Percentiles rank a stretch among this genome's conserved stretches.
phyloP scores from a whole-genome alignment of 2,797 vertebrate species.

The Cossypha dichroa region DNA sequence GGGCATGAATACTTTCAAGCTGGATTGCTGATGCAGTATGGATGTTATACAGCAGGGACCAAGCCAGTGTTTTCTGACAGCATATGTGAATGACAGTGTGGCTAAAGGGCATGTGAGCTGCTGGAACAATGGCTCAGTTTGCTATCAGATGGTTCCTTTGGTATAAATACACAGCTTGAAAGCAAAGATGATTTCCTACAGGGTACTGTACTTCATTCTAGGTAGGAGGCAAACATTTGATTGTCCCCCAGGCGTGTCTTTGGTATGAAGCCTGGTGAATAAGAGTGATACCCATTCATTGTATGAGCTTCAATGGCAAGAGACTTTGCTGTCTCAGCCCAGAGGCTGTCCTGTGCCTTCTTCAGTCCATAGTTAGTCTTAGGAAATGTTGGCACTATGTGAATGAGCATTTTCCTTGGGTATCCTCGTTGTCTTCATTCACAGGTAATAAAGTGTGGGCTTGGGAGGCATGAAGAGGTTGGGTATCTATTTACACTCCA shows the following conservation, averaged over 20 bases:
- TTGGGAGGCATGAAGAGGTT: neutral
- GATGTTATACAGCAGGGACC: neutral
- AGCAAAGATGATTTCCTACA: neutral
- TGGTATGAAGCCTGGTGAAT: neutral
- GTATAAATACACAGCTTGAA: neutral
- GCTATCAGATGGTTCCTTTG: neutral
- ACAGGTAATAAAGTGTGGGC: neutral
- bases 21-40: neutral
- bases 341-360: neutral
- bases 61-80: neutral
- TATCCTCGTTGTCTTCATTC: neutral
- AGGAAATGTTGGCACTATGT: fast-evolving
- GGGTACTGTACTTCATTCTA: neutral
- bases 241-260: neutral
- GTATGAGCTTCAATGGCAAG: neutral
- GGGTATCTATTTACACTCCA: neutral
- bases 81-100: neutral
- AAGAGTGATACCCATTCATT: neutral
- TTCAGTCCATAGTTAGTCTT: neutral
- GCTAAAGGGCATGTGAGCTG: neutral
- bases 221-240: neutral
- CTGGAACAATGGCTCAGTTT: neutral
- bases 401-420: neutral
- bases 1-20: neutral
- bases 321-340: neutral